phyloP scores from a whole-genome alignment of 2,888 invertebrate species.

The Cancer borealis region DNA sequence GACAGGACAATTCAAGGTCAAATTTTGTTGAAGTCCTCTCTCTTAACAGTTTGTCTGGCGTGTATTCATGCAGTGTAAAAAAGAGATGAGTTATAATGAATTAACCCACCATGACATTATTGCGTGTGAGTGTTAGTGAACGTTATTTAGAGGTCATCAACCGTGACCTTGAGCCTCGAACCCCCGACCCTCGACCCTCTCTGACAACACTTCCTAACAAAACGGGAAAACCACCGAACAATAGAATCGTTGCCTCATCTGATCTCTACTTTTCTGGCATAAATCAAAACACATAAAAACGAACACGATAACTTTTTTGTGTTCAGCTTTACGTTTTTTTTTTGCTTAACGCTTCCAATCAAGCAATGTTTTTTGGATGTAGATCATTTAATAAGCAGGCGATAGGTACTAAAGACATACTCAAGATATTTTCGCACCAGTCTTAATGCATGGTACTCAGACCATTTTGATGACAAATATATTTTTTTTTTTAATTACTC shows the following conservation, averaged over 20 bases:
- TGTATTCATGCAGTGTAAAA: slow-evolving; percentile 28
- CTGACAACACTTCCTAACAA: not conserved
- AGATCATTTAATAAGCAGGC: no score
- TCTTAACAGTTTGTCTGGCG: not conserved
- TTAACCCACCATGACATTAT: not conserved
- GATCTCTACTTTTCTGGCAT: not conserved
- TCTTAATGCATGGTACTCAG: no score
- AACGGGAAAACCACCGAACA: not conserved
- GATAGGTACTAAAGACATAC: no score
- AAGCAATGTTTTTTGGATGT: not conserved
- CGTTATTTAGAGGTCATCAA: not conserved
- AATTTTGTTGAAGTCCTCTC: not conserved
- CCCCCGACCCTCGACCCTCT: not conserved
- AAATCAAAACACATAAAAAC: not conserved
- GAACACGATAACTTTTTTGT: not conserved
- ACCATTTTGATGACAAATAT: no score
- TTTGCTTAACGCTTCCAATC: not conserved
- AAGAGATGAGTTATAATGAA: not conserved
- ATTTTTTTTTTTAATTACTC: no score
- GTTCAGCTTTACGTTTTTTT: not conserved
- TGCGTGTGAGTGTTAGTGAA: not conserved
- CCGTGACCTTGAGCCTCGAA: not conserved
- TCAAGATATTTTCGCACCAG: no score
- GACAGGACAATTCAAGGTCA: not conserved
- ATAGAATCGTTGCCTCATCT: not conserved